Percentiles rank a stretch among this genome's conserved stretches.
Evolutionary conservation across 2,888 invertebrate species (phyloP).

Genomic region (Hirtodrosophila alboralis): DNA sequence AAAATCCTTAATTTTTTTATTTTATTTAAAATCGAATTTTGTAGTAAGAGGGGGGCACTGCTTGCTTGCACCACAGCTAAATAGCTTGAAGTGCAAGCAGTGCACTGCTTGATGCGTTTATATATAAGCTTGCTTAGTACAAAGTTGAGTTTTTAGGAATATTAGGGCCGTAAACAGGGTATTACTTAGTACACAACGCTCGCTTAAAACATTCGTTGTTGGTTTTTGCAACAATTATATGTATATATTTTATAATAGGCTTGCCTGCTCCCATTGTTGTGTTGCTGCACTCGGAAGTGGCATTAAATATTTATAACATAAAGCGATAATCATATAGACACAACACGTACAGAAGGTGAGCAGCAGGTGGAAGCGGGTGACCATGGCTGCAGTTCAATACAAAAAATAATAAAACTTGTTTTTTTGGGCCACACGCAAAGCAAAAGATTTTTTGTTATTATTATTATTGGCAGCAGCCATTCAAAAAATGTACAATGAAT

Average conservation of each 20-base stretch:
- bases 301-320: constrained; percentile 38
- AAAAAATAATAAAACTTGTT: constrained; percentile 26
- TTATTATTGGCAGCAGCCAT: constrained; percentile 13
- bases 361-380: constrained; percentile 51
- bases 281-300: constrained; percentile 25
- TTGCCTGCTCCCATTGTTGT: constrained; percentile 1
- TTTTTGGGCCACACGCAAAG: constrained; percentile 20
- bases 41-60: no score
- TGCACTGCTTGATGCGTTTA: no score
- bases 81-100: no score
- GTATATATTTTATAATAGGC: constrained; percentile 27
- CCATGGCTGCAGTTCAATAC: constrained; percentile 45
- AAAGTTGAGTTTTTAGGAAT: no score
- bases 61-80: no score
- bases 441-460: constrained; percentile 3
- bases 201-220: neutral
- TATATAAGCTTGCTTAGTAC: no score
- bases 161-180: neutral
- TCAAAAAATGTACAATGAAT: constrained; percentile 6
- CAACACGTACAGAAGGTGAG: neutral
- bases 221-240: constrained; percentile 21
- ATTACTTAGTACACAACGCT: no score
- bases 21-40: no score
- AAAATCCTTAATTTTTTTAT: no score
- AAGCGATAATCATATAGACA: constrained; percentile 12